Conservation (phyloP, 2,113 vertebrate species). For the Uria lomvia region DNA sequence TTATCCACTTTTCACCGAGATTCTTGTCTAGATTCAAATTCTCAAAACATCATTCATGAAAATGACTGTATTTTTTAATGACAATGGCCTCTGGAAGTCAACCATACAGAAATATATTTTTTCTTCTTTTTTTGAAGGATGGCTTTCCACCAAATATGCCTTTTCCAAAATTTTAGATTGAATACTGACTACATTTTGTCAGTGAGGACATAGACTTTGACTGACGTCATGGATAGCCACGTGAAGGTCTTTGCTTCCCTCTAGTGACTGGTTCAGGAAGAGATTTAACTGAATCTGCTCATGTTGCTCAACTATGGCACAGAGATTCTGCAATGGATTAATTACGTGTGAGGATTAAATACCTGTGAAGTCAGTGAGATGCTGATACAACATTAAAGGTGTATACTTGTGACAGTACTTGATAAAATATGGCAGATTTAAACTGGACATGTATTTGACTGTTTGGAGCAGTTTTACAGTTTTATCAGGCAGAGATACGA, state of each 20-base stretch:
- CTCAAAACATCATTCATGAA: background rate
- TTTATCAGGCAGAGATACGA: background rate
- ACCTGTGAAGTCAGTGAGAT: background rate
- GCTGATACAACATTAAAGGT: background rate
- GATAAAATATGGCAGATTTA: background rate
- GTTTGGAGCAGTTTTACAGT: background rate
- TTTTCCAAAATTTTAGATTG: background rate
- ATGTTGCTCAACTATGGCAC: background rate
- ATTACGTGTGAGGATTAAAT: background rate
- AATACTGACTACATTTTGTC: background rate
- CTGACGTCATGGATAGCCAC: conserved; percentile 1
- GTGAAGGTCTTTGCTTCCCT: conserved; percentile 55
- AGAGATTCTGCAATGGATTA: background rate
- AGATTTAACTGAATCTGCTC: background rate
- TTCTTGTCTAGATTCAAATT: background rate
- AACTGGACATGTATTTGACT: background rate
- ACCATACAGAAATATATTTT: background rate
- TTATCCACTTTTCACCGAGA: background rate
- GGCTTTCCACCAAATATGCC: background rate
- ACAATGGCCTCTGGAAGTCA: background rate
- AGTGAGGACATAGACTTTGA: background rate
- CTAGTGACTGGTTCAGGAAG: conserved; percentile 45
- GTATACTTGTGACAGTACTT: background rate
- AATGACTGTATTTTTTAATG: background rate
- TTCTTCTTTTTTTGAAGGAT: background rate